Percentiles rank a stretch among this genome's conserved stretches.
These are phyloP conservation scores for Sternotherus odoratus DNA, from an alignment of 2,797 vertebrate genomes.

Conservation along the genomic window DNA sequence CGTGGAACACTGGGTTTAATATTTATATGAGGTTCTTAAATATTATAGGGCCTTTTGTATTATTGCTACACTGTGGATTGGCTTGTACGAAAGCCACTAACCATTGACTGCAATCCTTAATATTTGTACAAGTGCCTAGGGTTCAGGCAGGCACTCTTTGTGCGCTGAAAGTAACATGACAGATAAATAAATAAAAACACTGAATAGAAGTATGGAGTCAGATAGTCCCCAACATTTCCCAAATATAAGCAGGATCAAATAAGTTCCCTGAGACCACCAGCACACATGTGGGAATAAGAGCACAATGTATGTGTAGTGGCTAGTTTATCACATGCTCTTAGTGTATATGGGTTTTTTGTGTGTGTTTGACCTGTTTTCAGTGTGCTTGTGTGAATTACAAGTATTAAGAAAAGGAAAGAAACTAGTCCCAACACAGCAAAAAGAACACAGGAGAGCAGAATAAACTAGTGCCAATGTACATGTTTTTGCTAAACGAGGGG, in stretches of 20 bases:
- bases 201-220: neutral
- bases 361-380: constrained; percentile 40
- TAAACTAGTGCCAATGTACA: constrained; percentile 32
- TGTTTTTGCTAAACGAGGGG: constrained; percentile 66
- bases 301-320: constrained; percentile 2
- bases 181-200: constrained; percentile 60
- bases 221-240: constrained; percentile 16
- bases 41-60: constrained; percentile 32
- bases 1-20: constrained; percentile 22
- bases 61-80: neutral
- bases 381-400: neutral
- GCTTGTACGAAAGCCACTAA: constrained; percentile 28
- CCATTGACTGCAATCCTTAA: constrained; percentile 9
- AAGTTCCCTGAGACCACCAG: constrained; percentile 32
- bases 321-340: neutral
- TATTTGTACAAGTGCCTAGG: constrained; percentile 3
- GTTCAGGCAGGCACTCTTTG: neutral
- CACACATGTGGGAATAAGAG: constrained; percentile 21
- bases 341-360: constrained; percentile 19
- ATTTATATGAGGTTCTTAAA: constrained; percentile 22
- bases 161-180: neutral
- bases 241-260: constrained; percentile 34
- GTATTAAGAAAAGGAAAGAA: neutral
- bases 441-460: constrained; percentile 34
- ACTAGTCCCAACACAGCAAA: constrained; percentile 33